Conservation (phyloP, 2,888 invertebrate species). For the Brachypterus glaber region DNA sequence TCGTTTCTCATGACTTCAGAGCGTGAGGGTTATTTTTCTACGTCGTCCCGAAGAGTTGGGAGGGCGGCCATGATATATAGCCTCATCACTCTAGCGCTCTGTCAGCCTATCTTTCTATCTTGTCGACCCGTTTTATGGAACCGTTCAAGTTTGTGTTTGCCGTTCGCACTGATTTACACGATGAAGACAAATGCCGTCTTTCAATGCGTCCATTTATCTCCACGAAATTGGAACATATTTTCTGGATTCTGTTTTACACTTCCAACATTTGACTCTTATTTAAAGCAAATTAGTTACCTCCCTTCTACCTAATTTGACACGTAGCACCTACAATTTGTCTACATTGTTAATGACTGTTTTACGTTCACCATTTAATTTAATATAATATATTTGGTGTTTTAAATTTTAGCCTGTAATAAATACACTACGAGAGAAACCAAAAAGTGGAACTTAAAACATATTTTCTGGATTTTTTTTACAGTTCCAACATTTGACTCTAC, state of each 20-base stretch:
- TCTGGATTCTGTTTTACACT: conserved; percentile 7
- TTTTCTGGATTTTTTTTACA: too few species aligned
- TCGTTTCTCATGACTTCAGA: conserved; percentile 33
- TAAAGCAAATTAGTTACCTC: too few species aligned
- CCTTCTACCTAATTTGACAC: too few species aligned
- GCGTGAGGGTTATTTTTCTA: conserved; percentile 40
- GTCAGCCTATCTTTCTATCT: conserved; percentile 39
- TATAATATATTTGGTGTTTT: too few species aligned
- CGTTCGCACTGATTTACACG: conserved; percentile 33
- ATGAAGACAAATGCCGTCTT: conserved; percentile 40
- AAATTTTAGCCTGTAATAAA: too few species aligned
- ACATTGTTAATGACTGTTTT: too few species aligned
- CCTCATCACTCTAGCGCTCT: conserved; percentile 39
- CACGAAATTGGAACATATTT: conserved; percentile 33
- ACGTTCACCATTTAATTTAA: too few species aligned
- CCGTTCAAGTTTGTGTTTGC: conserved; percentile 37
- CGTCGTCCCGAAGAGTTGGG: conserved; percentile 30
- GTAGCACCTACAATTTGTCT: too few species aligned
- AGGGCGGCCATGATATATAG: conserved; percentile 38
- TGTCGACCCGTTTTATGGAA: conserved; percentile 34
- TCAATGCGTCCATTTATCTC: conserved; percentile 35
- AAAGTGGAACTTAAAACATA: too few species aligned
- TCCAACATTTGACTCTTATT: too few species aligned
- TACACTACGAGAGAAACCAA: too few species aligned
- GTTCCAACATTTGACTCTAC: too few species aligned